Percentiles rank a stretch among this genome's conserved stretches.
Conservation (phyloP, 2,113 vertebrate species). For the Pseudois nayaur region DNA sequence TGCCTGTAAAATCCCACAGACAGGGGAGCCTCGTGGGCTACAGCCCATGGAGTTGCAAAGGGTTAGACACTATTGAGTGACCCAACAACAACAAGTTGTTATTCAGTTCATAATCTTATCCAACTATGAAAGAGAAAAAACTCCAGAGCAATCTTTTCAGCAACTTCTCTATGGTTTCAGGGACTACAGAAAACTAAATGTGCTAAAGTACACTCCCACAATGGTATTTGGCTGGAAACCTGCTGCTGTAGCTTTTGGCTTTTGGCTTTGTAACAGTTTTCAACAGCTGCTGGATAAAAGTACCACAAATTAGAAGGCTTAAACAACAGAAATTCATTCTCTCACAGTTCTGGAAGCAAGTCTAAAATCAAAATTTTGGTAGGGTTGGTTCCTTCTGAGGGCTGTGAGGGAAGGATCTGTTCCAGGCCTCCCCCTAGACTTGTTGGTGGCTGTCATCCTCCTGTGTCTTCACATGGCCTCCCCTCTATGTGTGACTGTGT, state of each 20-base stretch:
- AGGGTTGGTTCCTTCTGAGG: background rate
- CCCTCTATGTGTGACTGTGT: background rate
- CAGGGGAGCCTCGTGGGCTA: background rate
- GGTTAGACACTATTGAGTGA: background rate
- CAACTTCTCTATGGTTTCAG: background rate
- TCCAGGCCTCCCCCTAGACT: background rate
- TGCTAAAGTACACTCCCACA: background rate
- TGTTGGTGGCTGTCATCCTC: background rate
- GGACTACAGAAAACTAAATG: conserved; percentile 40
- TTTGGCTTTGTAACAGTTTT: background rate
- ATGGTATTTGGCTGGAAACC: background rate
- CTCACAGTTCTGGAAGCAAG: background rate
- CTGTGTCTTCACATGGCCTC: background rate
- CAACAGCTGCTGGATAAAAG: background rate
- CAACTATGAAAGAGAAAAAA: background rate
- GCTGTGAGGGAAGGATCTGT: background rate
- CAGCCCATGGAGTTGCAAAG: background rate
- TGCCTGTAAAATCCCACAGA: background rate
- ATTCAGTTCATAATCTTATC: background rate
- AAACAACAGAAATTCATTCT: background rate
- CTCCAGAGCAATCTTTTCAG: background rate
- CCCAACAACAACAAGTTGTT: background rate
- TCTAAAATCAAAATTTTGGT: background rate
- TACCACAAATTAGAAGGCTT: background rate
- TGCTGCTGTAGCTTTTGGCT: background rate